Evolutionary conservation across 2,113 vertebrate genomes (phyloP).

Genomic region (Campylorhamphus procurvoides): DNA sequence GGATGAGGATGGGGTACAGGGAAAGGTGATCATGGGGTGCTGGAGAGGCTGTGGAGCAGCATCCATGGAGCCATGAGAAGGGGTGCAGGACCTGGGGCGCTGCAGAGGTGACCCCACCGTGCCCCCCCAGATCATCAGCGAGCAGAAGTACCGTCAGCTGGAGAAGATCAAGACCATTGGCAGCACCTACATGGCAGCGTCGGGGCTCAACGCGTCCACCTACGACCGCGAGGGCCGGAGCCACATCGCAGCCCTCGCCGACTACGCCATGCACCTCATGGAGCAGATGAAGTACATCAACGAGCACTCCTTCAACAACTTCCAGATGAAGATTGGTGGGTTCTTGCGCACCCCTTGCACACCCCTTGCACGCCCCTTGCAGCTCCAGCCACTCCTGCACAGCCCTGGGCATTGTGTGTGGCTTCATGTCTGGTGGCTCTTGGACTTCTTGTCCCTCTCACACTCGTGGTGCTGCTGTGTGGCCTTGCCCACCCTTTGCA

Average conservation of each 20-base stretch:
- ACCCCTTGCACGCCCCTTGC: too few relatives aligned
- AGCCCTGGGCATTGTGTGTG: fast-evolving
- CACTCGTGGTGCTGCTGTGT: neutral
- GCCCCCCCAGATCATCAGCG: constrained; percentile 3
- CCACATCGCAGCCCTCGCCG: constrained; percentile 23
- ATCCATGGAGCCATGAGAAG: too few relatives aligned
- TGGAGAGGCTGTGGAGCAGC: neutral
- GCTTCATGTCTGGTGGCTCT: neutral
- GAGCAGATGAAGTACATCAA: constrained; percentile 56
- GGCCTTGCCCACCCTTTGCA: neutral
- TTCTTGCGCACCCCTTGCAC: neutral
- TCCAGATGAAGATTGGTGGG: constrained; percentile 39
- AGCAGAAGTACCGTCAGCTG: constrained; percentile 80
- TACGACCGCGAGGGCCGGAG: constrained; percentile 76
- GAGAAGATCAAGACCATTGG: constrained; percentile 98
- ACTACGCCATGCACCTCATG: constrained; percentile 45
- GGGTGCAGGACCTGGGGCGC: neutral
- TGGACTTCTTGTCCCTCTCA: neutral
- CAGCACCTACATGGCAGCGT: constrained; percentile 96
- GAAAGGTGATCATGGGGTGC: too few relatives aligned
- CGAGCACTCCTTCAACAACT: constrained; percentile 46
- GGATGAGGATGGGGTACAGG: neutral
- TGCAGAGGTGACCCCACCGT: neutral
- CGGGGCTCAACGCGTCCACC: constrained; percentile 91
- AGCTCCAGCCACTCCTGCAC: neutral